Evolutionary conservation across 2,797 vertebrate genomes (phyloP).

Genomic region (Tangara arthus): DNA sequence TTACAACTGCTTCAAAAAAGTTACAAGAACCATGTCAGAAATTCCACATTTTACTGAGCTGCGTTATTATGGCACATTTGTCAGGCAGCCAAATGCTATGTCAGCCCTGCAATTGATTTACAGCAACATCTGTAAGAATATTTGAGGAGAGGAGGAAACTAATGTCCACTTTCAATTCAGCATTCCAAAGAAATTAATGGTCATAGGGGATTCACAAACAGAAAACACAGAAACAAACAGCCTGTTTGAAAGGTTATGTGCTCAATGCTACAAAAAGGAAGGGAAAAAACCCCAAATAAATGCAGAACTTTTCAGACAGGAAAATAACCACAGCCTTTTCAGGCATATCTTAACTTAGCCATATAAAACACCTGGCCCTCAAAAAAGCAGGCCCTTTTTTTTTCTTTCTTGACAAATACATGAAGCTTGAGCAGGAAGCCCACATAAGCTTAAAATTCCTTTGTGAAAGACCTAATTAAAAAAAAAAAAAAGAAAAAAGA

Average conservation of each 20-base stretch:
- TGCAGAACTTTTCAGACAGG: not conserved
- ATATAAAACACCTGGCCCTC: constrained; percentile 56
- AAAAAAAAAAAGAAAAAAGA: not conserved
- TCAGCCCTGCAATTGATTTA: constrained; percentile 82
- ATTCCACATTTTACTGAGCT: constrained; percentile 80
- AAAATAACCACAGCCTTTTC: constrained; percentile 1
- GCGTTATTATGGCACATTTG: constrained; percentile 83
- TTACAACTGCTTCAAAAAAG: constrained; percentile 81
- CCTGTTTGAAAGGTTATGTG: not conserved
- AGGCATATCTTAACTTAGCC: not conserved
- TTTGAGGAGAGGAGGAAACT: constrained; percentile 23
- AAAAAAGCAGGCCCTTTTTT: not conserved
- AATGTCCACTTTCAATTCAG: not conserved
- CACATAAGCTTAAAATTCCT: not conserved
- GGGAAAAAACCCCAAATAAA: not conserved
- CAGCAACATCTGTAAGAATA: constrained; percentile 80
- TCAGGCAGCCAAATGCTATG: constrained; percentile 83
- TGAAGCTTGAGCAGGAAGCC: constrained; percentile 18
- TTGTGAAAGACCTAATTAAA: constrained; percentile 25
- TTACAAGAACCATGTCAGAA: constrained; percentile 82
- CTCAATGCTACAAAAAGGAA: not conserved
- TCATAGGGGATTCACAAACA: not conserved
- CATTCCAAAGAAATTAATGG: not conserved
- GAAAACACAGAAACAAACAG: not conserved
- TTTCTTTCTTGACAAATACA: not conserved